Base-by-base conservation (phyloP, 2,888 invertebrate genomes). In the Crocallis elinguaria region DNA sequence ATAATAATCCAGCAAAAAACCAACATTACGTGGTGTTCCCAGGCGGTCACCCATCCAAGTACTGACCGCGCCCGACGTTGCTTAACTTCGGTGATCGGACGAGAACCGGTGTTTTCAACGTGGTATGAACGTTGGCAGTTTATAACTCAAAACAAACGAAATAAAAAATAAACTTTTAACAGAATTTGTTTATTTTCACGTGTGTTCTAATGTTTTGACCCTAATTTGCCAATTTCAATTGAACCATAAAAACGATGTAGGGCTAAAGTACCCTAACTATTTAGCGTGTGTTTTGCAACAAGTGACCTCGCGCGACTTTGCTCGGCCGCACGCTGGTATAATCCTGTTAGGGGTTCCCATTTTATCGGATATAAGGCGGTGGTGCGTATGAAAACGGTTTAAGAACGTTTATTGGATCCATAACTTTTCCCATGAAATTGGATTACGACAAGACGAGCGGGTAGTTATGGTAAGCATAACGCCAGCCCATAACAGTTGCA, bases 71-170 rank as follows among this genome's bases (percentile, higher is more conserved):
- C 82, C 83, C 84, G 79, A 84, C 75, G 83, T 80, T 83, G 84
- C 80, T 83, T 84, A 81, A 82, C 83, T 82, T 82, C 83, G 82
- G 83, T 85, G 83, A 84, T 85, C 83, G 82, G 84, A 83, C 82
- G 83, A 83, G 80, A 82, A 81, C 81, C 81, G 81, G 82, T 80
- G 80, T 79, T 61, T 79, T 81, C 79, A 82, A 79, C 79, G 73
- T 80, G 58, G 66, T 64, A 64, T 64, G 59, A 55, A 55, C 55
- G 56, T 55, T 55, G 55, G 52, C 48, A n/a, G n/a, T n/a, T n/a
- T n/a, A n/a, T n/a, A n/a, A n/a, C n/a, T n/a, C n/a, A n/a, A n/a
- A n/a, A n/a, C n/a, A n/a, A n/a, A n/a, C n/a, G n/a, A n/a, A n/a
- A n/a, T n/a, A n/a, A n/a, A n/a, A n/a, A n/a, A n/a, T n/a, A n/a